phyloP scores from a whole-genome alignment of 2,113 vertebrate species.

The Nymphicus hollandicus region DNA sequence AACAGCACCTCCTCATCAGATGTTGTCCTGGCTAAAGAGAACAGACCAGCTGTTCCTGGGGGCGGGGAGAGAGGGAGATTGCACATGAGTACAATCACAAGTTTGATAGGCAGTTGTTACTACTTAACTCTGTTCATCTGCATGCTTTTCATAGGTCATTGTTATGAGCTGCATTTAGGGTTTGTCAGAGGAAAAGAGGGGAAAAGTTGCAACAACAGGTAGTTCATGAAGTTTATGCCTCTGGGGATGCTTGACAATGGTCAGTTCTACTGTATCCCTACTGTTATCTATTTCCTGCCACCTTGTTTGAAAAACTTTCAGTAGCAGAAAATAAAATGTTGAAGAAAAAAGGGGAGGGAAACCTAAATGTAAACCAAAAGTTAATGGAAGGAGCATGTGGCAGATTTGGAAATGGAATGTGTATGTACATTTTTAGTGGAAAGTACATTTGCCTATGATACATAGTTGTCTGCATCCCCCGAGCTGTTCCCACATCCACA shows the following conservation, averaged over 20 bases:
- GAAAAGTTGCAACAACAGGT: neutral
- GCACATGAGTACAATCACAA: neutral
- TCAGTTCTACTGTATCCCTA: neutral
- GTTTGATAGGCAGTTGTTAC: neutral
- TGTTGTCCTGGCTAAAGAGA: neutral
- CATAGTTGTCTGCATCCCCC: neutral
- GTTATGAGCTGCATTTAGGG: neutral
- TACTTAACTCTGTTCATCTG: neutral
- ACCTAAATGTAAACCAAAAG: neutral
- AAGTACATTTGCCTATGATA: neutral
- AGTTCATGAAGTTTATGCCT: neutral
- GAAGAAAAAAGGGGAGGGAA: neutral
- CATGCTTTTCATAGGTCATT: neutral
- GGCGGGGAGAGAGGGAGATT: neutral
- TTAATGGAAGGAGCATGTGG: neutral
- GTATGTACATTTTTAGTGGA: neutral
- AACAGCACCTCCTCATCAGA: constrained; percentile 13
- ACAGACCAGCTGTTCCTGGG: neutral
- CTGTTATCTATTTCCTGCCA: fast-evolving
- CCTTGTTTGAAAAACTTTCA: neutral
- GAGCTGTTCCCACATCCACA: neutral
- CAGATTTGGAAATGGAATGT: neutral
- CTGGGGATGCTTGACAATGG: fast-evolving
- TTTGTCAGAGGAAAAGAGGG: neutral
- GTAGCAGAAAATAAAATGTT: neutral